A percentile compares a stretch with the other conserved stretches of the same genome.
These are phyloP conservation scores for Archegozetes longisetosus DNA, from an alignment of 1,140 invertebrate genomes.

Conservation along the genomic window DNA sequence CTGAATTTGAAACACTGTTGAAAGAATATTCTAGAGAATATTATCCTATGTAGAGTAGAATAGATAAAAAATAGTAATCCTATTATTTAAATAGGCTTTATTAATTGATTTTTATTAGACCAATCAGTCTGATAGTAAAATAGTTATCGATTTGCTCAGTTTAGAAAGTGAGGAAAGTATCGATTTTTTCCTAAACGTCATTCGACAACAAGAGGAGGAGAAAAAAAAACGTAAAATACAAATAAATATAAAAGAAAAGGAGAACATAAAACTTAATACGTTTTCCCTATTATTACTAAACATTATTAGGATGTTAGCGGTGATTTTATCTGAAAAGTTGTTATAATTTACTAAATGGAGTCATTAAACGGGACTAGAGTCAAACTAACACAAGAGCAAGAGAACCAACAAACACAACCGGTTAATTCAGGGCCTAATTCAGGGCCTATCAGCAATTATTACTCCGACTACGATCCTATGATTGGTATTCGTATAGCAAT, in stretches of 20 bases:
- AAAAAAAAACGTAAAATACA: background rate
- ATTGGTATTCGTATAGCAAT: constrained; percentile 69
- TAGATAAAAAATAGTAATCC: too few relatives aligned
- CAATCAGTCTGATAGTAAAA: too few relatives aligned
- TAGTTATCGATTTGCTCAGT: too few relatives aligned
- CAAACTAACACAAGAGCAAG: background rate
- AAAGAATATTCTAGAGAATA: too few relatives aligned
- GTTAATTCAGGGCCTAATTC: background rate
- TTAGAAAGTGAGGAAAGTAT: background rate
- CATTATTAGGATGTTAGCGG: too few relatives aligned
- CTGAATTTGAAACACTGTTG: too few relatives aligned
- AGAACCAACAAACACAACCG: too few relatives aligned
- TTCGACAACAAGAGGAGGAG: background rate
- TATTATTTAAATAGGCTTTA: too few relatives aligned
- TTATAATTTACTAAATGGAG: background rate
- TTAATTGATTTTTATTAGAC: too few relatives aligned
- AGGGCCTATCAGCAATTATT: constrained; percentile 34
- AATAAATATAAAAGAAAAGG: background rate
- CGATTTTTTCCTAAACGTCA: background rate
- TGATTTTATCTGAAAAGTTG: too few relatives aligned
- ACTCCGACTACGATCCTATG: constrained; percentile 69
- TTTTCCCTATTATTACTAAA: background rate
- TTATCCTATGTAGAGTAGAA: too few relatives aligned
- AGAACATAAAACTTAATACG: background rate
- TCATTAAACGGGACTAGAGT: background rate